Evolutionary conservation across 2,113 vertebrate genomes (phyloP).

Genomic region (Otis tarda): DNA sequence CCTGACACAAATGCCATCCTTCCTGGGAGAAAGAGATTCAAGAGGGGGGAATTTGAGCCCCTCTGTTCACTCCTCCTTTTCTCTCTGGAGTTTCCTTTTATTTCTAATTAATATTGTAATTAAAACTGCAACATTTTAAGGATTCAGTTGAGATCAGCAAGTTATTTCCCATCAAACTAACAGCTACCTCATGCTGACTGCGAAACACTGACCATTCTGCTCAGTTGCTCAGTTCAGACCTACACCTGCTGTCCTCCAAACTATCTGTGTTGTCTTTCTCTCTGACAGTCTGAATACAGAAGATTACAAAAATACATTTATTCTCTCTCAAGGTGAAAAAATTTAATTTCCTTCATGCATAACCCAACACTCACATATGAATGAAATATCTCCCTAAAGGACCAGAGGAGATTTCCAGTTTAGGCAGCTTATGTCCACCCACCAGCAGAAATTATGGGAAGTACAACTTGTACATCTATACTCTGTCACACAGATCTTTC

Average conservation of each 20-base stretch:
- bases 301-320: background rate
- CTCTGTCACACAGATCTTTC: conserved; percentile 28
- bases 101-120: background rate
- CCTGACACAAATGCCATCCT: background rate
- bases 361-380: background rate
- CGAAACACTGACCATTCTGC: background rate
- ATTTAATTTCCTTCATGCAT: background rate
- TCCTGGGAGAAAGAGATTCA: background rate
- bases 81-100: background rate
- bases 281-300: background rate
- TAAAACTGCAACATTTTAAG: background rate
- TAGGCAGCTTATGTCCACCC: background rate
- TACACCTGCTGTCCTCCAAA: background rate
- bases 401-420: background rate
- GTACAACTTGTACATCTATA: background rate
- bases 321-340: background rate
- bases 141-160: background rate
- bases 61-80: background rate
- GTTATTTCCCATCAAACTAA: background rate
- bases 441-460: conserved; percentile 9
- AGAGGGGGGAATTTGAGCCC: too few species aligned
- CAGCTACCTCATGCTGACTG: background rate
- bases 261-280: background rate
- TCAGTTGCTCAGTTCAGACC: background rate
- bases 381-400: conserved; percentile 15